These are phyloP conservation scores for Sterna hirundo DNA, from an alignment of 2,113 vertebrate species.

Conservation along the genomic window DNA sequence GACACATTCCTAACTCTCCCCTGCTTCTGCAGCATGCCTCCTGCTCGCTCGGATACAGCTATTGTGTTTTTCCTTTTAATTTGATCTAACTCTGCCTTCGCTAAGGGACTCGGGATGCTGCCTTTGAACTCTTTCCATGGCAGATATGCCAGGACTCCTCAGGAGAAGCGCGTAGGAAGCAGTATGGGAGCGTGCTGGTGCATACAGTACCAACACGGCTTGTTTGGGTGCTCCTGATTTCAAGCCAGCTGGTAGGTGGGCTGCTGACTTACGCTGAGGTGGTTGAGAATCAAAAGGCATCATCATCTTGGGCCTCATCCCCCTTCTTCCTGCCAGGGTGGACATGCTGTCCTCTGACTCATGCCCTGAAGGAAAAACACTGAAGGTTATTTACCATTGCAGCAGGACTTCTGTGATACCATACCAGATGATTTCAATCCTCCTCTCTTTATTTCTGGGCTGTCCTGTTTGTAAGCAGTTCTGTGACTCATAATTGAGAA, in stretches of 20 bases:
- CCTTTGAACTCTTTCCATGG: not conserved
- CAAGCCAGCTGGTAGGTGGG: not conserved
- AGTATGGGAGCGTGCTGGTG: not conserved
- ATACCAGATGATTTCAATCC: not conserved
- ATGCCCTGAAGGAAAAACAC: constrained; percentile 84
- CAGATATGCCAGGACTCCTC: not conserved
- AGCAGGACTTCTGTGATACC: not conserved
- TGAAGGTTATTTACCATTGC: not conserved
- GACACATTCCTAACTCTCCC: not conserved
- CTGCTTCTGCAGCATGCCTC: not conserved
- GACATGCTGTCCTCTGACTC: constrained; percentile 98
- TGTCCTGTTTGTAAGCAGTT: not conserved
- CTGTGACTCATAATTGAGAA: not conserved
- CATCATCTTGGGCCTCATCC: constrained; percentile 99
- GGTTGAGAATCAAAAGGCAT: constrained; percentile 99
- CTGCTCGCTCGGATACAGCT: not conserved
- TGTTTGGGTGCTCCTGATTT: not conserved
- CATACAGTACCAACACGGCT: not conserved
- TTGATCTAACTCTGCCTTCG: not conserved
- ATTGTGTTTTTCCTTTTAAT: not conserved
- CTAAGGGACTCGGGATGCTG: not conserved
- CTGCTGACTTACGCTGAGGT: constrained; percentile 93
- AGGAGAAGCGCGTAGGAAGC: not conserved
- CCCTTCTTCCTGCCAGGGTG: constrained; percentile 91
- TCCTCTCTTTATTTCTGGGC: not conserved